Evolutionary conservation across 2,113 vertebrate species (phyloP).

Genomic region (Myiozetetes cayanensis): DNA sequence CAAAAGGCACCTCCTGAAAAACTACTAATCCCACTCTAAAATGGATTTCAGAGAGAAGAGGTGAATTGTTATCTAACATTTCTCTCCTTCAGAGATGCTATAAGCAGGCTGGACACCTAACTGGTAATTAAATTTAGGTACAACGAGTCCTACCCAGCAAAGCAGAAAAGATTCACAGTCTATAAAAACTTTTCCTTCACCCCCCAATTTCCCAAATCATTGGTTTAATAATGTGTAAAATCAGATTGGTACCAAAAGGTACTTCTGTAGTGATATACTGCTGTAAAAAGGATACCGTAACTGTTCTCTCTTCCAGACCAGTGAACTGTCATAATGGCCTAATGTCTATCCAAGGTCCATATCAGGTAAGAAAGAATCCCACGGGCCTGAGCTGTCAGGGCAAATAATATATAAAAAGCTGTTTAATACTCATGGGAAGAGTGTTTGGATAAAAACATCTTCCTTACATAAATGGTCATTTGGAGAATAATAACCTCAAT

Average conservation of each 20-base stretch:
- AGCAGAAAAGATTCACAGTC: background rate
- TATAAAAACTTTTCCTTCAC: background rate
- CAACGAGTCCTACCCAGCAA: background rate
- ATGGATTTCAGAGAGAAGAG: background rate
- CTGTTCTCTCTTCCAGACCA: background rate
- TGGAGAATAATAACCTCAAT: background rate
- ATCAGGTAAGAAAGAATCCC: background rate
- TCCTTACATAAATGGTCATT: background rate
- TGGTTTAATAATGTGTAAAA: background rate
- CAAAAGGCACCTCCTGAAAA: background rate
- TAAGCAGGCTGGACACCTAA: background rate
- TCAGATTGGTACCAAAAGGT: background rate
- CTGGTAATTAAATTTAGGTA: background rate
- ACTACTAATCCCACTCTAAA: background rate
- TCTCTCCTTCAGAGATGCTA: background rate
- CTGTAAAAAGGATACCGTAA: background rate
- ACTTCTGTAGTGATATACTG: background rate
- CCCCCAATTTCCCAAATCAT: background rate
- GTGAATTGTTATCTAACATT: background rate
- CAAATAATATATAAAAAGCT: background rate
- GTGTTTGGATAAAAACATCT: background rate
- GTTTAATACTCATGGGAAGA: background rate
- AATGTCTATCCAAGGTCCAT: background rate
- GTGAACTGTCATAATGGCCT: background rate
- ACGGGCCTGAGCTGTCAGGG: background rate